Evolutionary conservation across 2,797 vertebrate species (phyloP), one percentile per base, ranked within the genome.

Genomic region (Eurystomus glaucurus): DNA sequence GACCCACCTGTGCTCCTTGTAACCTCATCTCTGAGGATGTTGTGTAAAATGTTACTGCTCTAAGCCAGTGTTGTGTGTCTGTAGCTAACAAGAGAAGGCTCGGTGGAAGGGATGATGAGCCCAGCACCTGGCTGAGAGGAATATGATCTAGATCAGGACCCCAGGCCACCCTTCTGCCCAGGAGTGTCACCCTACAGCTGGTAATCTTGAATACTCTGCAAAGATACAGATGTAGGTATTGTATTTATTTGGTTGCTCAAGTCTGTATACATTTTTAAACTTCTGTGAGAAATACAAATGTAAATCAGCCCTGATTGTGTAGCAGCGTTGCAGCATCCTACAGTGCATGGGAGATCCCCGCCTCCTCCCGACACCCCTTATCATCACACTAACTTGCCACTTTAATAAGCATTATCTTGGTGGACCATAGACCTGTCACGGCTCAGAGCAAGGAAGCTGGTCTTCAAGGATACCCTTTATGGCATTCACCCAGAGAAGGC

Each of bases 401-500:
- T 54, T 91, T 93, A 88, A 92, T 90, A 94, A 94, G 22, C 51
- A 68, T 90, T 96, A 80, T 94, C 93, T 93, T 88, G 76, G 92
- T 51, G 86, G 54, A 43, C 39, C 25, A 3, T 29, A 85, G 93
- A 68, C 68, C 35, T 79, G 70, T 25, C 48, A 89, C 0, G 0
- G 51, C 77, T 76, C 55, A 88, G 72, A 86, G 91, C 4, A 14
- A 93, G 46, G 60, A 93, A 90, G 75, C 57, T 25, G 25, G 52
- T 95, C 76, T 96, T 97, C 71, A 75, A 92, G 96, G 95, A 95
- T 80, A 65, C 23, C 48, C 64, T 96, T 97, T 80, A 46, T 88
- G 92, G 80, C 85, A 87, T 85, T 96, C 92, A 91, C 87, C 89
- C 85, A 85, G 87, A 62, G 79, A 97, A 92, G 76, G 93, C 71